Base-by-base conservation (phyloP, 2,888 invertebrate genomes). In the Meliscaeva auricollis region DNA sequence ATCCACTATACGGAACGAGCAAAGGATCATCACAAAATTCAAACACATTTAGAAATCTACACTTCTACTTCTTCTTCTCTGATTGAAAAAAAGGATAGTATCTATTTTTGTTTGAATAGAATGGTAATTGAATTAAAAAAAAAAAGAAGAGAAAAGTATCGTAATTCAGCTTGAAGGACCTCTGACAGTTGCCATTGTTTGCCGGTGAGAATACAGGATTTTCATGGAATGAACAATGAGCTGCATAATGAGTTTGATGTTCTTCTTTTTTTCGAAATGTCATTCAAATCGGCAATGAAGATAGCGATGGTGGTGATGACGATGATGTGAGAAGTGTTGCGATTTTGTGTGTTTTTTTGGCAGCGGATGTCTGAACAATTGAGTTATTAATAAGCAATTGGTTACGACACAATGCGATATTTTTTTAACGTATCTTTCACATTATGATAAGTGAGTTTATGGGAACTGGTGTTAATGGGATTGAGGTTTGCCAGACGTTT, bases 381-480 rank as follows among this genome's bases (percentile, higher is more conserved):
- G 85, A 81, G 72, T 81, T 85, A 75, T 77, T 81, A 85, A 77
- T 80, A 76, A 64, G 69, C 68, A 35, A 69, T 77, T 76, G 75
- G 80, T 50, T 64, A 15, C 30, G 30, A 7, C 3, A 64, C 13
- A 30, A 62, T 62, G 41, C n/a, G 9, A 22, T 22, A 26, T 44
- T 20, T 38, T 17, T 13, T 9, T 13, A 0, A 0, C 2, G 13
- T 11, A 56, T 56, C 11, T 35, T 56, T 11, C 8, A 1, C 32
- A 2, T 17, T 35, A 35, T 56, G n/a, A 46, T 26, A n/a, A 15
- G n/a, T 38, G 15, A 11, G n/a, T 13, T 2, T 4, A 20, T 41
- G 60, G 41, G 41, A 60, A 60, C 13, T 60, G 60, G 41, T 26
- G 60, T 41, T 41, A 41, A 60, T 60, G 22, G 58, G 58, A 30